A percentile compares a stretch with the other conserved stretches of the same genome.
Conservation (phyloP, 2,888 invertebrate genomes). For the Cancer borealis region DNA sequence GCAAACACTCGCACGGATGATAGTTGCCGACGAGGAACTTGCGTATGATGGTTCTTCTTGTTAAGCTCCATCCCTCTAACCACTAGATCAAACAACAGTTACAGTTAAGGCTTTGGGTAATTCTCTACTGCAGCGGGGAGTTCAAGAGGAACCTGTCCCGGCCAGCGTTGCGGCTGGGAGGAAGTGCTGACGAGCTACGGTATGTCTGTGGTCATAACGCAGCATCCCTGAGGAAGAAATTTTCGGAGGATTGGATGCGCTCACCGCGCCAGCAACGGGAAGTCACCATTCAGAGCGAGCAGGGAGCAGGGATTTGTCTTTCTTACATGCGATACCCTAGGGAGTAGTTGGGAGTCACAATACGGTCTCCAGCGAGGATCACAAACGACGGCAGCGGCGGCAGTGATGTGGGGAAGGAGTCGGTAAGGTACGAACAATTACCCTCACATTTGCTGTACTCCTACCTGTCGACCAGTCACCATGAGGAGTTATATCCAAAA, state of each 20-base stretch:
- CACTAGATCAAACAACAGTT: conserved; percentile 13
- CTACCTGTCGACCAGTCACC: not conserved
- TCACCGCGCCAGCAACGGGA: not conserved
- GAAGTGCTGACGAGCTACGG: not conserved
- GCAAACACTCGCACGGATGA: not conserved
- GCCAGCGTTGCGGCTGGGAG: not conserved
- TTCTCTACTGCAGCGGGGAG: not conserved
- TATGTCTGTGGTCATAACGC: not conserved
- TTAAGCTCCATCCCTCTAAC: conserved; percentile 4
- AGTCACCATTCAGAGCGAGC: not conserved
- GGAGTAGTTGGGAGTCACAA: not conserved
- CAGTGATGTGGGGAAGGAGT: not conserved
- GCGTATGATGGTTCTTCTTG: not conserved
- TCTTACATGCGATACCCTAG: not conserved
- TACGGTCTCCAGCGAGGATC: not conserved
- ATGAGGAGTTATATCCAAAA: not conserved
- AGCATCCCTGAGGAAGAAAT: not conserved
- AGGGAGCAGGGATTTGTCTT: not conserved
- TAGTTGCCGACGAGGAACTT: not conserved
- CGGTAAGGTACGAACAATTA: not conserved
- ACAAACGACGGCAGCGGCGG: not conserved
- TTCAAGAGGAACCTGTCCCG: conserved; percentile 1
- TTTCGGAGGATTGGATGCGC: not conserved
- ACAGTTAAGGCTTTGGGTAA: conserved; percentile 26
- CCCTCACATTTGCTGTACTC: not conserved